These are phyloP conservation scores for Lophius piscatorius DNA, from an alignment of 2,113 vertebrate species.

Conservation along the genomic window DNA sequence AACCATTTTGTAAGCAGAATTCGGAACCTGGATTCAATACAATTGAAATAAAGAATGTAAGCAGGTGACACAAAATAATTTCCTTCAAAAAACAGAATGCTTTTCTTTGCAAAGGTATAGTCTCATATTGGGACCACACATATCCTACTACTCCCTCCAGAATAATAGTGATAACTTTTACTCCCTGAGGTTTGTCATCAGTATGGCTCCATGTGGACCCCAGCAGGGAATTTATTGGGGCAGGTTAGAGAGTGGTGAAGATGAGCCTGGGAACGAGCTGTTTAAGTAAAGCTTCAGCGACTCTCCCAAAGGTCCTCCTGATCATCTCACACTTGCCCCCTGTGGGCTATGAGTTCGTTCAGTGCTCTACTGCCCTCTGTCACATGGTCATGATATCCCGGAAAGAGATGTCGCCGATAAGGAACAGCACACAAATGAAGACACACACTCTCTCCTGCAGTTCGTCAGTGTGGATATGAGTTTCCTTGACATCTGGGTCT, in stretches of 20 bases:
- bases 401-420: conserved; percentile 17
- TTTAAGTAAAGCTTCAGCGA: conserved; percentile 49
- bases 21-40: no score
- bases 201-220: conserved; percentile 29
- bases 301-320: conserved; percentile 54
- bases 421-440: conserved; percentile 9
- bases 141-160: conserved; percentile 15
- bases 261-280: conserved; percentile 48
- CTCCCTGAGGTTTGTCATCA: conserved; percentile 25
- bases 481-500: conserved; percentile 62
- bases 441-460: neutral
- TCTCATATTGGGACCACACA: neutral
- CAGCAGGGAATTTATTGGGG: conserved; percentile 49
- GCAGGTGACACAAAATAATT: no score
- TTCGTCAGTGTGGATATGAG: conserved; percentile 30
- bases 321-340: conserved; percentile 48
- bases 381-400: conserved; percentile 56
- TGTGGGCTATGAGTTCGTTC: conserved; percentile 56
- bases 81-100: no score
- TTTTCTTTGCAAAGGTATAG: neutral
- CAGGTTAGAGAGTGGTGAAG: conserved; percentile 44
- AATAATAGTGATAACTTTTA: conserved; percentile 48
- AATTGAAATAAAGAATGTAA: no score
- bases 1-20: no score
- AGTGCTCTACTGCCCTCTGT: conserved; percentile 44